Conservation (phyloP, 2,113 vertebrate genomes). For the Mormyrus lacerda region DNA sequence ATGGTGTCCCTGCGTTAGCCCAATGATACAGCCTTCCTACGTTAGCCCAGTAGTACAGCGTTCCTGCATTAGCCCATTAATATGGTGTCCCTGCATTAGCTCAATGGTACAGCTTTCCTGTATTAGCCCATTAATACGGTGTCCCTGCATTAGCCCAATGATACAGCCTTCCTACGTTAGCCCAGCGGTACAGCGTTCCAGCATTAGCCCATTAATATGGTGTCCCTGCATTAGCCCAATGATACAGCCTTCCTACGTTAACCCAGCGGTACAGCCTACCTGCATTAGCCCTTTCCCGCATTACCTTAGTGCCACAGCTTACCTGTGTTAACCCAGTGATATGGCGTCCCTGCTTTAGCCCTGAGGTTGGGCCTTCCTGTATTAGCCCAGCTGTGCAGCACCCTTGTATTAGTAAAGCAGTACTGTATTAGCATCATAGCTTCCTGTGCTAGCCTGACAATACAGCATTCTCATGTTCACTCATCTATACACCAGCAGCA, state of each 20-base stretch:
- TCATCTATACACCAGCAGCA: conserved; percentile 7
- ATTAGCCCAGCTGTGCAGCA: neutral
- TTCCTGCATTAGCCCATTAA: neutral
- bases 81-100: neutral
- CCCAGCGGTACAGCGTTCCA: conserved; percentile 14
- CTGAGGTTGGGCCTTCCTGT: neutral
- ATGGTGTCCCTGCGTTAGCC: neutral
- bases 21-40: conserved; percentile 1
- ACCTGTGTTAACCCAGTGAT: neutral
- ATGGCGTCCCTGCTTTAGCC: neutral
- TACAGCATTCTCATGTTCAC: conserved; percentile 43
- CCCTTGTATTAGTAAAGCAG: neutral
- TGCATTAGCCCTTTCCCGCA: conserved; percentile 43
- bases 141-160: neutral
- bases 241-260: too few relatives aligned
- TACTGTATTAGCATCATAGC: neutral
- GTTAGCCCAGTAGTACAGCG: neutral
- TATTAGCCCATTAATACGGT: conserved; percentile 19
- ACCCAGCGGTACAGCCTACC: conserved; percentile 8
- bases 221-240: neutral
- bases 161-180: neutral
- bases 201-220: conserved; percentile 22
- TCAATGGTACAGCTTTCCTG: conserved; percentile 20
- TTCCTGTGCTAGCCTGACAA: neutral
- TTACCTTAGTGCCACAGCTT: conserved; percentile 14